Conservation (phyloP, 2,888 invertebrate species). For the Synergus japonicus region DNA sequence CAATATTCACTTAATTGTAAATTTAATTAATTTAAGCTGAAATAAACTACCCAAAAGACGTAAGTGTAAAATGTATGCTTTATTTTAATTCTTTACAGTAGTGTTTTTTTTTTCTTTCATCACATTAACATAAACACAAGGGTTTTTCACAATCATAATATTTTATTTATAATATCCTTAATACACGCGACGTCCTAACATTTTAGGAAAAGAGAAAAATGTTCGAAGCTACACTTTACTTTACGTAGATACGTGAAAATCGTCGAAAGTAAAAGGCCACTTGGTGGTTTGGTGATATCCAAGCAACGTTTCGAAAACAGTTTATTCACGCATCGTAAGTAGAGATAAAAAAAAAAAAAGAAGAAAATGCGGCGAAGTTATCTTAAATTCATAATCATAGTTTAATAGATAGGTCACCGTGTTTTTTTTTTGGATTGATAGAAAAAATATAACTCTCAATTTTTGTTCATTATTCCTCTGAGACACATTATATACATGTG, state of each 20-base stretch:
- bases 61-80: slow-evolving; percentile 77
- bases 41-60: not conserved
- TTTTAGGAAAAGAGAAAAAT: slow-evolving; percentile 71
- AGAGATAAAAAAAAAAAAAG: slow-evolving; percentile 42
- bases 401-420: slow-evolving; percentile 73
- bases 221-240: slow-evolving; percentile 70
- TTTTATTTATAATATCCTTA: slow-evolving; percentile 83
- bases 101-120: slow-evolving; percentile 80
- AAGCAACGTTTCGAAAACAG: slow-evolving; percentile 60
- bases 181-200: slow-evolving; percentile 74
- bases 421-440: slow-evolving; percentile 72
- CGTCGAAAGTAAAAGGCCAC: slow-evolving; percentile 62
- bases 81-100: slow-evolving; percentile 80
- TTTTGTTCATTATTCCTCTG: slow-evolving; percentile 65
- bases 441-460: slow-evolving; percentile 76
- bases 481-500: slow-evolving; percentile 75
- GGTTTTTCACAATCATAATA: slow-evolving; percentile 83
- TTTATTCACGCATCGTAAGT: slow-evolving; percentile 38
- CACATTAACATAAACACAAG: slow-evolving; percentile 82
- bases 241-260: slow-evolving; percentile 47
- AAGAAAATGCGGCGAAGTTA: slow-evolving; percentile 49
- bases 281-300: slow-evolving; percentile 66
- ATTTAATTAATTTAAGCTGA: not conserved
- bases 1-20: too few species aligned
- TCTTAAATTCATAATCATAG: slow-evolving; percentile 57